phyloP scores from a whole-genome alignment of 2,797 vertebrate genomes.

The Pterois miles region DNA sequence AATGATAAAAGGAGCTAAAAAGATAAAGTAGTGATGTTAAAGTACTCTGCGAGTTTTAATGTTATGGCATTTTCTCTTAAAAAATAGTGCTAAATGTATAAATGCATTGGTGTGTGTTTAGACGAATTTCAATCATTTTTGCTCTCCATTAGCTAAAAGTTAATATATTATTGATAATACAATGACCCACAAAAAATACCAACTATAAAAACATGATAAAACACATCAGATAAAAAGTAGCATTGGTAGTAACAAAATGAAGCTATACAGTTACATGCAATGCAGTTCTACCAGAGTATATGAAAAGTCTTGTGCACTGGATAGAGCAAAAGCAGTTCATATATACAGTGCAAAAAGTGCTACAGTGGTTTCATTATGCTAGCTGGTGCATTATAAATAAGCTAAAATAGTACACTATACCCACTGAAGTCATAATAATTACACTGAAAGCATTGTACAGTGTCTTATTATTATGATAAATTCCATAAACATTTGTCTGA shows the following conservation, averaged over 20 bases:
- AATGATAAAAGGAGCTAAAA: slow-evolving; percentile 53
- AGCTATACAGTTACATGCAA: slow-evolving; percentile 71
- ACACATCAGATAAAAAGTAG: slow-evolving; percentile 65
- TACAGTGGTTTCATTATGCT: slow-evolving; percentile 75
- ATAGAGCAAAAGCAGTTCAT: slow-evolving; percentile 67
- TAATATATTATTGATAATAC: slow-evolving; percentile 69
- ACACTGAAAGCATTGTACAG: slow-evolving; percentile 59
- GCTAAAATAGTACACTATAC: slow-evolving; percentile 62
- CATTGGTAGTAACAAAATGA: slow-evolving; percentile 72
- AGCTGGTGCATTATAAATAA: slow-evolving; percentile 81
- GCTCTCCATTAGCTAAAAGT: slow-evolving; percentile 53
- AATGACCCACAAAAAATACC: slow-evolving; percentile 37
- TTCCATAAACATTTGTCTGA: slow-evolving; percentile 48
- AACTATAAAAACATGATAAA: slow-evolving; percentile 61
- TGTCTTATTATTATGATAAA: slow-evolving; percentile 57
- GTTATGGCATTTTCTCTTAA: slow-evolving; percentile 25
- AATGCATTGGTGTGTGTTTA: slow-evolving; percentile 25
- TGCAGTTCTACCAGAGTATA: slow-evolving; percentile 66
- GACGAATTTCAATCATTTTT: slow-evolving; percentile 37
- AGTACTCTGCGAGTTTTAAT: slow-evolving; percentile 31
- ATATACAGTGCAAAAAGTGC: slow-evolving; percentile 87
- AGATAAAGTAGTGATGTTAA: slow-evolving; percentile 63
- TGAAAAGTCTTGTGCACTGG: slow-evolving; percentile 61
- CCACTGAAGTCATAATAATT: slow-evolving; percentile 54
- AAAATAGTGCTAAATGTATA: slow-evolving; percentile 42